phyloP scores from a whole-genome alignment of 1,140 invertebrate genomes.

The Druon quercuslanigerum region DNA sequence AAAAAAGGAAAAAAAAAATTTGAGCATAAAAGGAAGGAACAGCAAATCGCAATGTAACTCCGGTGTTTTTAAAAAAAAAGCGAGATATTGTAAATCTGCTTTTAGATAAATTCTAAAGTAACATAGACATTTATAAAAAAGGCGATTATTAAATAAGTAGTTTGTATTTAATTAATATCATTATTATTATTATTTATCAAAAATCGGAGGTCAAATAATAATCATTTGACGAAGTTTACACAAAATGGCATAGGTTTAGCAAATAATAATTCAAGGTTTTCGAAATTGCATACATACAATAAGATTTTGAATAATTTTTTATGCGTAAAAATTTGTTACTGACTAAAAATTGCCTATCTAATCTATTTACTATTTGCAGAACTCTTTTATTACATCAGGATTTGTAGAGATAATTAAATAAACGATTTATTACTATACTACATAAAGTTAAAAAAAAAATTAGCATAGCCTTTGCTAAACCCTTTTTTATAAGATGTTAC shows the following conservation, averaged over 20 bases:
- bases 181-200: neutral
- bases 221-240: conserved; percentile 7
- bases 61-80: no score
- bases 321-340: no score
- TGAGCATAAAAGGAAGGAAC: neutral
- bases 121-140: no score
- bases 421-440: no score
- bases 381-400: no score
- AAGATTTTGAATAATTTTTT: no score
- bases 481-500: conserved; percentile 39
- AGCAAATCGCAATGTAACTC: neutral
- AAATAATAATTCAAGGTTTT: conserved; percentile 9
- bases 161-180: neutral
- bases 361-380: no score
- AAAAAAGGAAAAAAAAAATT: conserved; percentile 29
- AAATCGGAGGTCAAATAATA: conserved; percentile 30
- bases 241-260: conserved; percentile 25
- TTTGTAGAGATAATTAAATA: no score
- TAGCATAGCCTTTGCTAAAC: conserved; percentile 26
- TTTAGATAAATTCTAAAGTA: no score
- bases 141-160: neutral
- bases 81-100: no score
- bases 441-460: conserved; percentile 39
- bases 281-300: no score
- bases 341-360: no score